Conservation (phyloP, 2,797 vertebrate genomes). For the Rhinogobio ventralis region DNA sequence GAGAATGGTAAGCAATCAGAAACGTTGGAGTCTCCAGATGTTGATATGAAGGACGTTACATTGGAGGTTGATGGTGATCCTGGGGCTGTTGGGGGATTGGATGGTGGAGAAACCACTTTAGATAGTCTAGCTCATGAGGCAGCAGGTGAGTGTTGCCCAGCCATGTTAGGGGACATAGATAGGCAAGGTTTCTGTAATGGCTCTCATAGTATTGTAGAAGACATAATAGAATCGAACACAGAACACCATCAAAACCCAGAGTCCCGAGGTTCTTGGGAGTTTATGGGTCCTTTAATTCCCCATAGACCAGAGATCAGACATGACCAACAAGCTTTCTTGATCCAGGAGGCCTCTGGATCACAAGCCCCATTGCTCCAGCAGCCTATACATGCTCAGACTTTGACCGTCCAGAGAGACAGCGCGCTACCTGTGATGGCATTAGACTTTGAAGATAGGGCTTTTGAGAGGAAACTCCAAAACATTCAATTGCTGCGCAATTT, state of each 20-base stretch:
- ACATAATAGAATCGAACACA: slow-evolving; percentile 68
- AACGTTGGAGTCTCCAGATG: slow-evolving; percentile 64
- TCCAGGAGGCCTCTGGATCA: slow-evolving; percentile 70
- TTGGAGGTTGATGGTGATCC: slow-evolving; percentile 67
- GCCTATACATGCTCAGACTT: slow-evolving; percentile 62
- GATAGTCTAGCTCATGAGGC: slow-evolving; percentile 66
- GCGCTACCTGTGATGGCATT: slow-evolving; percentile 70
- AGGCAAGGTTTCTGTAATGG: slow-evolving; percentile 80
- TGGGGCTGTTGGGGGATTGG: slow-evolving; percentile 77
- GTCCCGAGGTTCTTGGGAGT: slow-evolving; percentile 69
- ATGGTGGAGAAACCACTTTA: slow-evolving; percentile 44
- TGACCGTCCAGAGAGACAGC: slow-evolving; percentile 76
- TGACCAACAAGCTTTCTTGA: slow-evolving; percentile 67
- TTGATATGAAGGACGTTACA: slow-evolving; percentile 67
- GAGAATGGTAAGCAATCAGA: slow-evolving; percentile 72
- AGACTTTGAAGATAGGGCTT: slow-evolving; percentile 75
- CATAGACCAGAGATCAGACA: slow-evolving; percentile 70
- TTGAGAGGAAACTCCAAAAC: slow-evolving; percentile 80
- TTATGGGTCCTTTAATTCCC: slow-evolving; percentile 61
- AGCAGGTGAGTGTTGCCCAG: slow-evolving; percentile 55
- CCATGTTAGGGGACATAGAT: slow-evolving; percentile 27
- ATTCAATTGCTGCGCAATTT: slow-evolving; percentile 78
- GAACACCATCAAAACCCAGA: slow-evolving; percentile 69
- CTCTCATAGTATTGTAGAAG: slow-evolving; percentile 77
- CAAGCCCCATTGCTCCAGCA: slow-evolving; percentile 64